Evolutionary conservation across 35 echinoderm and acorn worm species (phyloP).

Genomic region (Apostichopus californicus): DNA sequence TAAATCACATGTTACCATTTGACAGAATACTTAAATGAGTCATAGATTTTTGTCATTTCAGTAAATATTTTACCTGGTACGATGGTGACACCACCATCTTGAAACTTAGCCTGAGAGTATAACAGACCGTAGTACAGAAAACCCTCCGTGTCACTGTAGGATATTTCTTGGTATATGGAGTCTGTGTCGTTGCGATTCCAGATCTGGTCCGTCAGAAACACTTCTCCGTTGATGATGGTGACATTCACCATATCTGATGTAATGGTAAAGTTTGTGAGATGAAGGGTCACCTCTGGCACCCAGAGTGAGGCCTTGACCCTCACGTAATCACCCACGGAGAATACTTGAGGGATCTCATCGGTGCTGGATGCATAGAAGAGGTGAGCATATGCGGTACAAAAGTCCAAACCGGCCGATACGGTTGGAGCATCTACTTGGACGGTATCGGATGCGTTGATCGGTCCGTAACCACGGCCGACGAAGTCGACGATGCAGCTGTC

Average conservation of each 20-base stretch:
- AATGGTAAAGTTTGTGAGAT: constrained; percentile 63
- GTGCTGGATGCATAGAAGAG: neutral
- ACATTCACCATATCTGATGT: constrained; percentile 52
- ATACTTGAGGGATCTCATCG: constrained; percentile 54
- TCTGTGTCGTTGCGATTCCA: constrained; percentile 72
- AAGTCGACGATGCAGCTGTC: constrained; percentile 82
- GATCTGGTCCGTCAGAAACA: constrained; percentile 61
- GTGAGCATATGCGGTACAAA: constrained; percentile 64
- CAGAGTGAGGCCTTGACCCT: constrained; percentile 59
- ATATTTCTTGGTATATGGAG: constrained; percentile 60
- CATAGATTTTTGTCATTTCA: neutral
- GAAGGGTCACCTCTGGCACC: constrained; percentile 79
- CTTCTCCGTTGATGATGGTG: constrained; percentile 25
- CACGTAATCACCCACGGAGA: constrained; percentile 78
- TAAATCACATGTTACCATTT: too few species aligned
- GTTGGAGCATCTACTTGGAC: constrained; percentile 68
- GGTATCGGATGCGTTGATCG: constrained; percentile 62
- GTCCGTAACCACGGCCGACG: constrained; percentile 61
- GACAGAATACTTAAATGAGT: neutral
- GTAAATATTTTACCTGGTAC: constrained; percentile 51
- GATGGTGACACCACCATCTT: constrained; percentile 56
- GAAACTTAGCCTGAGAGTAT: constrained; percentile 62
- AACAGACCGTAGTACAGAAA: constrained; percentile 47
- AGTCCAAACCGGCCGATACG: constrained; percentile 56
- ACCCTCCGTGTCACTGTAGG: neutral